A percentile compares a stretch with the other conserved stretches of the same genome.
Conservation (phyloP, 2,113 vertebrate genomes). For the Ahaetulla prasina region DNA sequence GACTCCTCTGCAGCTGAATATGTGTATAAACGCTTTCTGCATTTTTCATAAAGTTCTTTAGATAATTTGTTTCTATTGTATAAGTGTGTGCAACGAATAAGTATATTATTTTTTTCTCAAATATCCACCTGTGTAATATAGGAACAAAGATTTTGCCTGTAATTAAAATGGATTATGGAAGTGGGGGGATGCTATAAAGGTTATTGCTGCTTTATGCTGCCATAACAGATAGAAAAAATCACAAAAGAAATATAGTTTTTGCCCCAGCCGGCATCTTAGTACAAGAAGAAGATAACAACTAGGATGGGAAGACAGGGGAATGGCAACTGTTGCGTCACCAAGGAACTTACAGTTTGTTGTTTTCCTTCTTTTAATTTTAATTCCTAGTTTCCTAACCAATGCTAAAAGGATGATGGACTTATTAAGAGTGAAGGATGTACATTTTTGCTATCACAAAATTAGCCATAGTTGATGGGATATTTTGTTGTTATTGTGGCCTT, state of each 20-base stretch:
- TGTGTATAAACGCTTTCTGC: background rate
- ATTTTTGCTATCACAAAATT: background rate
- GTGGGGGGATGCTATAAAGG: background rate
- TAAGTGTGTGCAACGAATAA: background rate
- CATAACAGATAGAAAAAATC: background rate
- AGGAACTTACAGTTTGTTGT: background rate
- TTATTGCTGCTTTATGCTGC: background rate
- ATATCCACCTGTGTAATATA: background rate
- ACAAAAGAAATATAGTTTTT: accelerated
- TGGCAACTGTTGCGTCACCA: background rate
- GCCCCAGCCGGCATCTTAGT: background rate
- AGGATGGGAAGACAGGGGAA: background rate
- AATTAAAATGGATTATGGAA: constrained; percentile 5
- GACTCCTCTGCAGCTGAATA: constrained; percentile 25
- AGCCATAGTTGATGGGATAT: background rate
- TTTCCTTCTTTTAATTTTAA: background rate
- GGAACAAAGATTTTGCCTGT: background rate
- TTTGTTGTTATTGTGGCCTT: background rate
- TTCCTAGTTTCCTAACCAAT: background rate
- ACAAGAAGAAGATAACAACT: background rate
- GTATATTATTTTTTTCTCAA: background rate
- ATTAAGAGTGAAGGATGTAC: background rate
- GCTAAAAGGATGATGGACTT: background rate
- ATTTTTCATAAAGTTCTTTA: background rate
- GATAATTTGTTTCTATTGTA: background rate